A percentile compares a stretch with the other conserved stretches of the same genome.
Evolutionary conservation across 2,888 invertebrate species (phyloP).

Genomic region (Leptinotarsa haldemani): DNA sequence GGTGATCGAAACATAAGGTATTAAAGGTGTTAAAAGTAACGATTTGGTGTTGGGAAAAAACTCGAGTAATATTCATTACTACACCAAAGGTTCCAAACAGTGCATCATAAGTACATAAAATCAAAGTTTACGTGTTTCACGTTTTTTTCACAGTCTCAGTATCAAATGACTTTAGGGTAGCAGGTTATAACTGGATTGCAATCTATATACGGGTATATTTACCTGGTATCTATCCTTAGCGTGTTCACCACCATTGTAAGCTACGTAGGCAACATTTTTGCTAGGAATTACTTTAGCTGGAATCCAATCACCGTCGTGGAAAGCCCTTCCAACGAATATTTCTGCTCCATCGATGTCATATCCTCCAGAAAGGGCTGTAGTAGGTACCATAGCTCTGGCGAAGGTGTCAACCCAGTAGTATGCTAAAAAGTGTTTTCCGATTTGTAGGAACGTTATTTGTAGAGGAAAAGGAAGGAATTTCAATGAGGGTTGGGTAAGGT

Average conservation of each 20-base stretch:
- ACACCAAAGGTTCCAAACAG: no score
- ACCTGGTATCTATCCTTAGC: constrained; percentile 71
- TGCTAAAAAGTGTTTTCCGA: constrained; percentile 46
- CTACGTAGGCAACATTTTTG: constrained; percentile 74
- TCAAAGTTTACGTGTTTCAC: no score
- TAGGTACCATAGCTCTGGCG: constrained; percentile 66
- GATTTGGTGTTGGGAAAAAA: no score
- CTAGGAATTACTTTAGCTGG: constrained; percentile 77
- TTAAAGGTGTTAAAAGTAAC: no score
- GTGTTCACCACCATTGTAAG: constrained; percentile 73
- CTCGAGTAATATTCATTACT: no score
- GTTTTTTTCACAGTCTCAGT: no score
- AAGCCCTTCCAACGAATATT: constrained; percentile 80
- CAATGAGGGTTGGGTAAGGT: no score
- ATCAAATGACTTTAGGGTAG: no score
- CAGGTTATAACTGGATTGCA: no score
- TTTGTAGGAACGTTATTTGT: neutral
- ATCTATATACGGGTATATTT: neutral
- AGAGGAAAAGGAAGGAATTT: no score
- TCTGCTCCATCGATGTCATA: constrained; percentile 76
- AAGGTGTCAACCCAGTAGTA: constrained; percentile 65
- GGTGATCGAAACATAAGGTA: no score
- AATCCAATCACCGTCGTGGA: constrained; percentile 74
- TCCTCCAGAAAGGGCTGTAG: constrained; percentile 72
- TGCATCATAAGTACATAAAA: no score